phyloP scores from a whole-genome alignment of 2,888 invertebrate genomes.

The Xylophagus ater region DNA sequence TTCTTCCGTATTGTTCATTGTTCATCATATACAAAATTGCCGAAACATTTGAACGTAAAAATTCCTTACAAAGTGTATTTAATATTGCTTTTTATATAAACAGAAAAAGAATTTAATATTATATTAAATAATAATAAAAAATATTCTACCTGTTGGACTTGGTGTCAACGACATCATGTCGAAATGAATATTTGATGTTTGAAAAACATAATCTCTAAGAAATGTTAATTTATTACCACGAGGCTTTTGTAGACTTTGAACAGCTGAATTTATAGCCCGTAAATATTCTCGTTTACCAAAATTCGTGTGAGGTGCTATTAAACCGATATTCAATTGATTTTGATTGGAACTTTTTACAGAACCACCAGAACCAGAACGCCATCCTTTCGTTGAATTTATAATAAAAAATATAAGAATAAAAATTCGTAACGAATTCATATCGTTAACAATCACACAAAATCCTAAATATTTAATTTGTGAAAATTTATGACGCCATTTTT shows the following conservation, averaged over 20 bases:
- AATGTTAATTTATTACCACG: slow-evolving; percentile 48
- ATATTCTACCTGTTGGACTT: slow-evolving; percentile 57
- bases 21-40: slow-evolving; percentile 92
- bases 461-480: too few species aligned
- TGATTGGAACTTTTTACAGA: not conserved
- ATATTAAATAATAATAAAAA: not conserved
- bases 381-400: slow-evolving; percentile 6
- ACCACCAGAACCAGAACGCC: slow-evolving; percentile 6
- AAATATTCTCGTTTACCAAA: slow-evolving; percentile 52
- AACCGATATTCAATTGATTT: slow-evolving; percentile 36
- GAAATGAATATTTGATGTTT: slow-evolving; percentile 49
- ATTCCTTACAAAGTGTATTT: slow-evolving; percentile 78
- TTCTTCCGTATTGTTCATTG: slow-evolving; percentile 85
- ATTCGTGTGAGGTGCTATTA: slow-evolving; percentile 40
- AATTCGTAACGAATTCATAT: too few species aligned
- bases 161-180: slow-evolving; percentile 61
- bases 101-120: slow-evolving; percentile 6
- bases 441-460: too few species aligned
- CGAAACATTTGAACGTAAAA: slow-evolving; percentile 78
- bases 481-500: too few species aligned
- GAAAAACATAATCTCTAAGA: slow-evolving; percentile 52
- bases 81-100: slow-evolving; percentile 59
- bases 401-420: too few species aligned
- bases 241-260: slow-evolving; percentile 46
- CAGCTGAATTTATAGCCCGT: slow-evolving; percentile 51